A percentile compares a stretch with the other conserved stretches of the same genome.
These are phyloP conservation scores for Ceratothoa steindachneri DNA, from an alignment of 2,888 invertebrate species.

Conservation along the genomic window DNA sequence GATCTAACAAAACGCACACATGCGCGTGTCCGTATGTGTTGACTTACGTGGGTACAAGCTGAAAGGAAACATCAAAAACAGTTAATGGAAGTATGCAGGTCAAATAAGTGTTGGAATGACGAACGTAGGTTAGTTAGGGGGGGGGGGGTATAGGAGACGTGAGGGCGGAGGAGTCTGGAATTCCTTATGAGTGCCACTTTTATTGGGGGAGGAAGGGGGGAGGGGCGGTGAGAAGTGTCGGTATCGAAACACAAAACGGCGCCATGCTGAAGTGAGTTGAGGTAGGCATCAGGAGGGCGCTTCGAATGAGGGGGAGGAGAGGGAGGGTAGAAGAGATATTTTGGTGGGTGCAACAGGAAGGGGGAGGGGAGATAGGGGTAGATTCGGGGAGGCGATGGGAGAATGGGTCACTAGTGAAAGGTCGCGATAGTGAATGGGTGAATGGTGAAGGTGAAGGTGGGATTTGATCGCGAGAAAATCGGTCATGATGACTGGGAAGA, in stretches of 20 bases:
- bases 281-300: too few species aligned
- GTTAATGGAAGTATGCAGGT: neutral
- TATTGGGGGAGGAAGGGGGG: neutral
- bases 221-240: too few species aligned
- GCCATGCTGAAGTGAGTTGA: too few species aligned
- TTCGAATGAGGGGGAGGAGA: neutral
- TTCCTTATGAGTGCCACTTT: neutral
- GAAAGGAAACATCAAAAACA: neutral
- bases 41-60: too few species aligned
- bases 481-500: neutral
- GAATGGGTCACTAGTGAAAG: conserved; percentile 6
- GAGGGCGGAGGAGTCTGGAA: neutral
- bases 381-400: neutral
- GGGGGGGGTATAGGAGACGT: too few species aligned
- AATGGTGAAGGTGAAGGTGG: conserved; percentile 10
- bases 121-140: too few species aligned
- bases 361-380: neutral
- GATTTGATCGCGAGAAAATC: neutral
- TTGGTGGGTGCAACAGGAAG: neutral
- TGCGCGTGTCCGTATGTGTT: neutral
- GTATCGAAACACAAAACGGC: too few species aligned
- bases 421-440: conserved; percentile 10
- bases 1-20: too few species aligned
- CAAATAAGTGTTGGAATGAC: too few species aligned
- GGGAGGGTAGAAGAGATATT: neutral